Evolutionary conservation across 2,797 vertebrate genomes (phyloP), one percentile per base, ranked within the genome.

Genomic region (Xiphorhynchus erythropygius): DNA sequence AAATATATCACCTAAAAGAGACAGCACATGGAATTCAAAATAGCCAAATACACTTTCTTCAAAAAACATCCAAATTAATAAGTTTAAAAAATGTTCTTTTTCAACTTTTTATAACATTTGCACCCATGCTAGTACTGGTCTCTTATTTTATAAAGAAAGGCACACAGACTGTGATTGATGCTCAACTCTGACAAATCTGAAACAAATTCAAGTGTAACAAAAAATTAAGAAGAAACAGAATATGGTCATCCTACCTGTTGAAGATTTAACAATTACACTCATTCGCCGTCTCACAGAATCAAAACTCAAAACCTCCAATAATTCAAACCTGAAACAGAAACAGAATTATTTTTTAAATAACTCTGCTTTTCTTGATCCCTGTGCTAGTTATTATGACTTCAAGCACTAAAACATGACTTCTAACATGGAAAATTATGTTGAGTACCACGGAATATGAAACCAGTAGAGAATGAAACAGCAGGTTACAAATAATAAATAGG

Each of bases 201-300:
- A 70, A 76, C 33, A 67, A 64, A 82, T 35, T 44, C 10, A 63
- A 60, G 10, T 16, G 17, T 73, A 74, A 93, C 18, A 37, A 53
- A 49, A 65, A 21, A 5, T 10, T 8, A 60, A 52, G 17, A 70
- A 35, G 18, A n/a, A 56, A 76, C 11, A 84, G 74, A 74, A 87
- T 32, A 68, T 33, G 22, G 56, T 39, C 28, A 32, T 11, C 57
- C 63, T 98, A 99, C 99, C 99, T 96, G 98, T 87, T 85, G 85
- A 84, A 67, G 98, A 98, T 82, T 97, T 98, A 92, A 99, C 99
- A 2, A 99, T 99, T 27, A 99, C 99, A 41, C 99, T 99, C 99
- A 99, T 99, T 89, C 99, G 98, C 56, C 99, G 98, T 75, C 99
- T 98, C 75, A 99, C 99, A 4, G 99, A 99, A 97, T 99, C 99